phyloP scores from a whole-genome alignment of 2,888 invertebrate species.

The Ochropleura plecta region DNA sequence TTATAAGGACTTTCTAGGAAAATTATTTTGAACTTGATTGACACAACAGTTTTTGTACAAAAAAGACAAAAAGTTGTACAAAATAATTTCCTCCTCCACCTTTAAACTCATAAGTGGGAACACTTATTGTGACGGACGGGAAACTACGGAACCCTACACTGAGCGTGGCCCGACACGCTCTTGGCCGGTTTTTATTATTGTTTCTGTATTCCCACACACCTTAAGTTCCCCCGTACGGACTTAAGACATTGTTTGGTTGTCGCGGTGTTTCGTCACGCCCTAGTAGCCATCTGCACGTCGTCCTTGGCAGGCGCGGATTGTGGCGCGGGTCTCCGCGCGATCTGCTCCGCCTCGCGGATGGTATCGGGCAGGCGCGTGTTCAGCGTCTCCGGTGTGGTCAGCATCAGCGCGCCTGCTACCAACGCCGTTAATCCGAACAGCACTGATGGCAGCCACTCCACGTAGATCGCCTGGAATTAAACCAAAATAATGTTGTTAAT shows the following conservation, averaged over 20 bases:
- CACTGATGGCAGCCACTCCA: conserved; percentile 90
- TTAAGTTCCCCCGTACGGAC: no score
- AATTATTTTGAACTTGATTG: no score
- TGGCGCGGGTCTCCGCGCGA: conserved; percentile 69
- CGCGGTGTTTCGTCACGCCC: conserved; percentile 50
- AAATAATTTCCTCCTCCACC: no score
- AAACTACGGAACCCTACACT: no score
- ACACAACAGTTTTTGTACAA: no score
- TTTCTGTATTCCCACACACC: no score
- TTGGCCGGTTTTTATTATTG: no score
- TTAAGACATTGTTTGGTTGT: background rate
- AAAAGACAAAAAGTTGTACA: no score
- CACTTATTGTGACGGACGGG: no score
- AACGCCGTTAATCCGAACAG: conserved; percentile 91
- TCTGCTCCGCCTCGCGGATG: conserved; percentile 90
- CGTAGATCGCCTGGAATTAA: conserved; percentile 85
- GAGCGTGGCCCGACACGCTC: no score
- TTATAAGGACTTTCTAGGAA: no score
- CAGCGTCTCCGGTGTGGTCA: conserved; percentile 92
- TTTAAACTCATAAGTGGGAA: no score
- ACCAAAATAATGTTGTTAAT: background rate
- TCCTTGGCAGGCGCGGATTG: conserved; percentile 31
- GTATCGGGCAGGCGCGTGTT: conserved; percentile 91
- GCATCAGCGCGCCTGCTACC: conserved; percentile 89
- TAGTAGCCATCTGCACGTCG: conserved; percentile 72